Evolutionary conservation across 2,113 vertebrate genomes (phyloP).

Genomic region (Thunnus thynnus): DNA sequence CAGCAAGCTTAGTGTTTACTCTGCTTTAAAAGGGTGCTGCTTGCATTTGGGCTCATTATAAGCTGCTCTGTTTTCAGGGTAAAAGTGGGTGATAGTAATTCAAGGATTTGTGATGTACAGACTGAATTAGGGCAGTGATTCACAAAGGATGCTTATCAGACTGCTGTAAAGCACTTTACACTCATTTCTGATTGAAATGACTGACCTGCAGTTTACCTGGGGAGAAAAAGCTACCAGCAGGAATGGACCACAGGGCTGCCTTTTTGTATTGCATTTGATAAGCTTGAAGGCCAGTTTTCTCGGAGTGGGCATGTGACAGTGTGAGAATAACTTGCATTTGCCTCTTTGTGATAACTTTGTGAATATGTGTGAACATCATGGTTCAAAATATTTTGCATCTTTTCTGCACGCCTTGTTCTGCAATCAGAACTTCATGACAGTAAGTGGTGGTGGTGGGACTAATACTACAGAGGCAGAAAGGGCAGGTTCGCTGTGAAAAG

Average conservation of each 20-base stretch:
- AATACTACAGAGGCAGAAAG: slow-evolving; percentile 10
- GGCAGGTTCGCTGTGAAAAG: slow-evolving; percentile 41
- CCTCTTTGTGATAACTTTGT: background rate
- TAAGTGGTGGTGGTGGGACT: background rate
- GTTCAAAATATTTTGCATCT: background rate
- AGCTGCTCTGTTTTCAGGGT: slow-evolving; percentile 56
- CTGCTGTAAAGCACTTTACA: slow-evolving; percentile 6
- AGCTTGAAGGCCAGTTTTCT: background rate
- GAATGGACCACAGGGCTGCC: background rate
- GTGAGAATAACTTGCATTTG: background rate
- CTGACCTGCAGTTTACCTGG: slow-evolving; percentile 32
- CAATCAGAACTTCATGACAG: background rate
- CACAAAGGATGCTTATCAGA: slow-evolving; percentile 1
- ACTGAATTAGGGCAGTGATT: slow-evolving; percentile 51
- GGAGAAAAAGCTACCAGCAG: background rate
- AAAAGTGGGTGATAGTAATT: slow-evolving; percentile 64
- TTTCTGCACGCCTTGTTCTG: background rate
- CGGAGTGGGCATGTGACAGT: background rate
- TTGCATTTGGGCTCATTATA: slow-evolving; percentile 66
- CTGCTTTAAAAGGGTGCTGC: slow-evolving; percentile 60
- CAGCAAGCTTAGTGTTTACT: slow-evolving; percentile 63
- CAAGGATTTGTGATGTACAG: slow-evolving; percentile 53
- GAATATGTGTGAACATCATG: background rate
- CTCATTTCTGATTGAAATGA: slow-evolving; percentile 28
- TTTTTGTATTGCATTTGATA: slow-evolving; percentile 8